These are phyloP conservation scores for Microdon myrmicae DNA, from an alignment of 2,888 invertebrate species.

Conservation along the genomic window DNA sequence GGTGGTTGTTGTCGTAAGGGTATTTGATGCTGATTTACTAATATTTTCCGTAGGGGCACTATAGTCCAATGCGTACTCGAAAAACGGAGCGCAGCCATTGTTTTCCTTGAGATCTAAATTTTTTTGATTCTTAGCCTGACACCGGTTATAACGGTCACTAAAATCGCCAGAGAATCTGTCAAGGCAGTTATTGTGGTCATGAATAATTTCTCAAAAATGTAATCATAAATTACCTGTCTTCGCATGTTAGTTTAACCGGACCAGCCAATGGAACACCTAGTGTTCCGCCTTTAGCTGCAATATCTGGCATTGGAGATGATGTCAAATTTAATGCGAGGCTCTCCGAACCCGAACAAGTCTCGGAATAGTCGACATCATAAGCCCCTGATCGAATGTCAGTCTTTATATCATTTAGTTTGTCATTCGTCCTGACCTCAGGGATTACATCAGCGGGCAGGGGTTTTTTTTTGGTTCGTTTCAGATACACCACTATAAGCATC, in stretches of 20 bases:
- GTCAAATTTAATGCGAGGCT: constrained; percentile 67
- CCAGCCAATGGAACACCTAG: constrained; percentile 80
- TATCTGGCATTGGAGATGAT: constrained; percentile 64
- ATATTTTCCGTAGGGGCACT: constrained; percentile 74
- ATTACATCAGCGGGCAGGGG: constrained; percentile 70
- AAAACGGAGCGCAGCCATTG: constrained; percentile 74
- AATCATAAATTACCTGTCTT: constrained; percentile 67
- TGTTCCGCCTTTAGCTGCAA: constrained; percentile 64
- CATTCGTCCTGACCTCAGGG: constrained; percentile 68
- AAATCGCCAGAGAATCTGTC: constrained; percentile 65
- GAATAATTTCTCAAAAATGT: background rate
- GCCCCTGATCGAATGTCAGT: constrained; percentile 80
- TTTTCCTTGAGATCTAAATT: constrained; percentile 59
- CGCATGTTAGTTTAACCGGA: constrained; percentile 77
- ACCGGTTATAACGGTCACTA: constrained; percentile 61
- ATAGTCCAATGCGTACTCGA: constrained; percentile 89
- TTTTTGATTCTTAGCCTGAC: constrained; percentile 61
- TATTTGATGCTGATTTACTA: constrained; percentile 53
- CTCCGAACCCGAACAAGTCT: constrained; percentile 72
- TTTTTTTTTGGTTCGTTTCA: constrained; percentile 64
- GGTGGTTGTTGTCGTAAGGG: constrained; percentile 60
- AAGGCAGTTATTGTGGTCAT: background rate
- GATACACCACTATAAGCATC: constrained; percentile 85
- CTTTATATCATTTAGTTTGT: constrained; percentile 89
- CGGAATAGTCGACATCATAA: constrained; percentile 71